Percentiles rank a stretch among this genome's conserved stretches.
Evolutionary conservation across 2,888 invertebrate genomes (phyloP).

Genomic region (Eupithecia exiguata): DNA sequence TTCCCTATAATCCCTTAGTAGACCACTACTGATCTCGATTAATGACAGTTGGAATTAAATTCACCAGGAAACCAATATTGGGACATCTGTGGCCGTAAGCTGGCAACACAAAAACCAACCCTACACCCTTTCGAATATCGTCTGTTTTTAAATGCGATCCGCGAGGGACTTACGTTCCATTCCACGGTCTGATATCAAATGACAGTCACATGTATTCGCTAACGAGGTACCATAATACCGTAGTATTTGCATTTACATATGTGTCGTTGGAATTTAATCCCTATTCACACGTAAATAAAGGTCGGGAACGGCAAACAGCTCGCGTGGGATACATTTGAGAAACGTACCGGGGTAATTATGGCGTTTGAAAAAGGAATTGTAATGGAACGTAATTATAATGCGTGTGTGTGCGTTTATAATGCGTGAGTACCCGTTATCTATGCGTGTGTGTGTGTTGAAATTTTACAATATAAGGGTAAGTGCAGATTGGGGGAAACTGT

Average conservation of each 20-base stretch:
- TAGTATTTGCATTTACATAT: constrained; percentile 57
- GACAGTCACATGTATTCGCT: constrained; percentile 73
- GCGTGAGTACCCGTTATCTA: constrained; percentile 32
- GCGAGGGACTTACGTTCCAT: constrained; percentile 53
- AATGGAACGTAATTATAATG: constrained; percentile 64
- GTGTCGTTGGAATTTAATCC: constrained; percentile 54
- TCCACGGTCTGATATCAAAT: constrained; percentile 70
- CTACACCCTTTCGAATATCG: constrained; percentile 50
- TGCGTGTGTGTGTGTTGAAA: constrained; percentile 1
- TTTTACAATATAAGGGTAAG: constrained; percentile 53
- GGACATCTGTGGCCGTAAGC: constrained; percentile 62
- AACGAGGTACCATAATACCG: constrained; percentile 70
- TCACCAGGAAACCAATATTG: constrained; percentile 71
- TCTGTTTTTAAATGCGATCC: constrained; percentile 53
- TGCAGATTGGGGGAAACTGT: constrained; percentile 45
- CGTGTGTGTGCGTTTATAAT: constrained; percentile 46
- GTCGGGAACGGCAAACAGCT: constrained; percentile 36
- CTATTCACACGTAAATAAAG: constrained; percentile 50
- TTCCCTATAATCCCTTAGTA: constrained; percentile 71
- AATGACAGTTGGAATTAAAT: constrained; percentile 79
- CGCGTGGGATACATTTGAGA: constrained; percentile 57
- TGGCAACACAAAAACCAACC: constrained; percentile 53
- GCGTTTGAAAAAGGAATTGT: constrained; percentile 73
- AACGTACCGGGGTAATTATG: constrained; percentile 64
- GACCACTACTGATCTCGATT: constrained; percentile 71